These are phyloP conservation scores for Archips crataeganus DNA, from an alignment of 2,888 invertebrate genomes.

Conservation along the genomic window DNA sequence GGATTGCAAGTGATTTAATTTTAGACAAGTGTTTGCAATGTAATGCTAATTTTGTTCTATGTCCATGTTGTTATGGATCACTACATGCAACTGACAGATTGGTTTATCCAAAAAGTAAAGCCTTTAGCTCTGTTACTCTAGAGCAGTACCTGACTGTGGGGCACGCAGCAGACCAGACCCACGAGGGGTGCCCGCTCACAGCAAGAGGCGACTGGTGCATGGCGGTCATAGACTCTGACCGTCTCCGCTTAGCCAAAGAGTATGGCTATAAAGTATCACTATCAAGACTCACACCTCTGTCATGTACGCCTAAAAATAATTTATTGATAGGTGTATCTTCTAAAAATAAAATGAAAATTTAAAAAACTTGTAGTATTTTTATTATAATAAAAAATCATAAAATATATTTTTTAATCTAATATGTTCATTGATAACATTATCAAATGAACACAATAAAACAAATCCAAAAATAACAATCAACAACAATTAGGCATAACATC, in stretches of 20 bases:
- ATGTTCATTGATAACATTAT: constrained; percentile 15
- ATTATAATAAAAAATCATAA: constrained; percentile 55
- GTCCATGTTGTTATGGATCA: constrained; percentile 98
- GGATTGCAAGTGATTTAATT: constrained; percentile 97
- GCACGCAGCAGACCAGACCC: constrained; percentile 97
- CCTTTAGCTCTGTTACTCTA: constrained; percentile 77
- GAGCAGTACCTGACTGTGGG: constrained; percentile 92
- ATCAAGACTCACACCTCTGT: constrained; percentile 91
- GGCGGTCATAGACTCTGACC: constrained; percentile 95
- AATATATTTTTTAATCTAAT: constrained; percentile 48
- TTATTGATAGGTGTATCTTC: constrained; percentile 88
- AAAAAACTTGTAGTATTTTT: constrained; percentile 51
- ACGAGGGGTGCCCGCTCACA: constrained; percentile 89
- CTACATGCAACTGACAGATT: constrained; percentile 93
- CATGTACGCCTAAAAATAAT: constrained; percentile 97
- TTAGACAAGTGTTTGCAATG: constrained; percentile 92
- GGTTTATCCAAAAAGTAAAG: constrained; percentile 92
- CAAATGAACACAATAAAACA: constrained; percentile 25
- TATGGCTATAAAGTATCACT: constrained; percentile 91
- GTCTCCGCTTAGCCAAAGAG: constrained; percentile 91
- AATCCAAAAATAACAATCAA: constrained; percentile 33
- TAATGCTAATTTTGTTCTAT: constrained; percentile 93
- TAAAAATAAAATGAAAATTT: constrained; percentile 50
- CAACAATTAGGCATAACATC: constrained; percentile 17
- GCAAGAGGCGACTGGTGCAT: constrained; percentile 94